Evolutionary conservation across 2,113 vertebrate genomes (phyloP), one percentile per base, ranked within the genome.

Genomic region (Spea multiplicata): DNA sequence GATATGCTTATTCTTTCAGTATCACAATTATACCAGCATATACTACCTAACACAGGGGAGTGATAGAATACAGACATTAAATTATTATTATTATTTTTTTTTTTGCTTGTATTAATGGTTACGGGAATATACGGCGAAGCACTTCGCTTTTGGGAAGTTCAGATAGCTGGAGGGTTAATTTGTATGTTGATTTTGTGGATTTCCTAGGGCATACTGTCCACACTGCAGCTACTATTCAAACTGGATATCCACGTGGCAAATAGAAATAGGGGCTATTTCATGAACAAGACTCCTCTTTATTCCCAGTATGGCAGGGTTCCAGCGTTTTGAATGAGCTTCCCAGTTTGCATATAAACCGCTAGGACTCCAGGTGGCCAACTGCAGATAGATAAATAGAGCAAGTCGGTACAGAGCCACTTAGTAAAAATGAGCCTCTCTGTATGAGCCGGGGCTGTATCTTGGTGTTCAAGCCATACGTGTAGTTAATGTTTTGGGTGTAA

Each of bases 371-470:
- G 70, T 80, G 70, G 77, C 67, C 70, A 80, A 57, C n/a, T 50
- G 69, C 77, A 80, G 65, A 72, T 78, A 78, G 69, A 80, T 80
- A 73, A 80, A 80, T 64, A 80, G 70, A 73, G 64, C 62, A 57
- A 30, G 66, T 48, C 77, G 57, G 65, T 62, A 80, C 77, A 66
- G 53, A 50, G 65, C 77, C 77, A 80, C 77, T 73, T 80, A 73
- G 49, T 44, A 49, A 12, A 72, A 66, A 80, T 17, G 62, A 44
- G 70, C 70, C 64, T 53, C 44, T 48, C 62, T 80, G 70, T 80
- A 71, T 80, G 50, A 44, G 70, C 68, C 30, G 8, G 45, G 17
- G 45, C 76, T 65, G 57, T 10, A 68, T 76, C 52, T 68, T 47
- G 49, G 65, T 47, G 62, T 68, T 55, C 66, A 44, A 64, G 61